phyloP scores from a whole-genome alignment of 2,797 vertebrate species.

The Sebastes hopkinsi region DNA sequence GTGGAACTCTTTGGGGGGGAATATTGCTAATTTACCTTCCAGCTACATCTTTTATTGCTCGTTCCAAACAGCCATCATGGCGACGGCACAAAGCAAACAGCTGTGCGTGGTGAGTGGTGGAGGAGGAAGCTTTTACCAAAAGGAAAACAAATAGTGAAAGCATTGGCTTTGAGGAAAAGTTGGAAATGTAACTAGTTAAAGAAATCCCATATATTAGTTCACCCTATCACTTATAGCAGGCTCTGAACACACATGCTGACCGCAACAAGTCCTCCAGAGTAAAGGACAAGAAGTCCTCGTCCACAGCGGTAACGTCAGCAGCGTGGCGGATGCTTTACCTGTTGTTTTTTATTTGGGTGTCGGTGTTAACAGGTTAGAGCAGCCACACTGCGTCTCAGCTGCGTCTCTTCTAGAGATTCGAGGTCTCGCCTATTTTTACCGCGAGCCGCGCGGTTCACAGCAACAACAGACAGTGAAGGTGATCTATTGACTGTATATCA shows the following conservation, averaged over 20 bases:
- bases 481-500: no score
- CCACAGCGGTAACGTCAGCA: no score
- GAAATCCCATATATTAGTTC: not conserved
- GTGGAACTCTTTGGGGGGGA: constrained; percentile 11
- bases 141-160: constrained; percentile 22
- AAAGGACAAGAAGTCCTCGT: not conserved
- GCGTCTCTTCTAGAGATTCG: no score
- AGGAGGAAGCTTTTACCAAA: constrained; percentile 39
- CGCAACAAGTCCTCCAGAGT: not conserved
- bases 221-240: not conserved
- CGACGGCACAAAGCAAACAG: constrained; percentile 54
- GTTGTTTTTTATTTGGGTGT: no score
- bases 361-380: no score
- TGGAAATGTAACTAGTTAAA: not conserved
- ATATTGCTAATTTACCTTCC: constrained; percentile 47
- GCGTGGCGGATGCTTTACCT: no score
- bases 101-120: constrained; percentile 48
- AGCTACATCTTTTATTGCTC: constrained; percentile 58
- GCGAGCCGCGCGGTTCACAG: no score
- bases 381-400: no score
- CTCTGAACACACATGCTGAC: not conserved
- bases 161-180: constrained; percentile 18
- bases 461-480: no score
- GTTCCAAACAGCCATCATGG: constrained; percentile 48
- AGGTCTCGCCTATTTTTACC: no score